Evolutionary conservation across 2,888 invertebrate species (phyloP).

Genomic region (Orthosia gothica): DNA sequence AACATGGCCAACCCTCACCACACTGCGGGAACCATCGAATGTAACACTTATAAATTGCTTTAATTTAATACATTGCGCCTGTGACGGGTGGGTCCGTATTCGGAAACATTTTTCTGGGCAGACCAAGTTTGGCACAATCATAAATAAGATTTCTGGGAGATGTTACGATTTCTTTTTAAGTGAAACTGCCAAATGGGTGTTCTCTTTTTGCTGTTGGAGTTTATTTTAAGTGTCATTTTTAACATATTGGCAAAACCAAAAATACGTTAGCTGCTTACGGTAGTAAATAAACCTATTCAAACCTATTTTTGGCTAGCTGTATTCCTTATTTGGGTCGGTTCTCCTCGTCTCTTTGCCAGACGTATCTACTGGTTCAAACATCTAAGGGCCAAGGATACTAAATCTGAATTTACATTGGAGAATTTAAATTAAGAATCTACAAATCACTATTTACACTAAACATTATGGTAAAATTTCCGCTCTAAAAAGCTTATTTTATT

Average conservation of each 20-base stretch:
- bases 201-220: neutral
- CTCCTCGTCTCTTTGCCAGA: too few species aligned
- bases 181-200: slow-evolving; percentile 27
- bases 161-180: slow-evolving; percentile 28
- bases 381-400: too few species aligned
- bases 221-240: slow-evolving; percentile 1
- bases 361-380: too few species aligned
- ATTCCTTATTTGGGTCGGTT: neutral
- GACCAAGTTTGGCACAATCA: slow-evolving; percentile 70
- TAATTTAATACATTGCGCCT: slow-evolving; percentile 85
- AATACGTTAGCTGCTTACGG: too few species aligned
- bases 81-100: slow-evolving; percentile 71
- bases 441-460: too few species aligned
- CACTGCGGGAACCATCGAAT: slow-evolving; percentile 77
- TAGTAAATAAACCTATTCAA: neutral
- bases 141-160: slow-evolving; percentile 70
- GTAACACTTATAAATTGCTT: slow-evolving; percentile 87
- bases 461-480: too few species aligned
- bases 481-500: too few species aligned
- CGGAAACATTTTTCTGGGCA: slow-evolving; percentile 75
- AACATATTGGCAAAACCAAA: neutral
- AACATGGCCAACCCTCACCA: slow-evolving; percentile 70
- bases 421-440: too few species aligned
- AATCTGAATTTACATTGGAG: too few species aligned
- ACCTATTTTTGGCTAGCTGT: neutral